A percentile compares a stretch with the other conserved stretches of the same genome.
phyloP scores from a whole-genome alignment of 2,113 vertebrate genomes.

The Ciconia stormi region DNA sequence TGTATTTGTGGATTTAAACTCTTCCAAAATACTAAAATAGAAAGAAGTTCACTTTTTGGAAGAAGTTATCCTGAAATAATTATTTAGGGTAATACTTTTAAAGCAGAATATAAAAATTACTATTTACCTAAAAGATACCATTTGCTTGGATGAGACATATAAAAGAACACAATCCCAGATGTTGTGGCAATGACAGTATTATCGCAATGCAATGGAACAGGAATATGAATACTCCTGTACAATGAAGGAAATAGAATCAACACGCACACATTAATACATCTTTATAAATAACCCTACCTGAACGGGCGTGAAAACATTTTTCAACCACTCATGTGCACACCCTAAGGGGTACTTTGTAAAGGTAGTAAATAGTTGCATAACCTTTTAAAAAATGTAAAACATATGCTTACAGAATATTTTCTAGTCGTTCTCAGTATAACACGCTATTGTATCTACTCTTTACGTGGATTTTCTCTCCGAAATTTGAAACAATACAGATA shows the following conservation, averaged over 20 bases:
- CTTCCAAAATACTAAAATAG: not conserved
- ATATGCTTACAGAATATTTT: accelerated
- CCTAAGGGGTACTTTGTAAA: not conserved
- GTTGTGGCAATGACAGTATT: not conserved
- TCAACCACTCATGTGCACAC: too few relatives aligned
- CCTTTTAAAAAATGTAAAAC: not conserved
- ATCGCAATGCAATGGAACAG: not conserved
- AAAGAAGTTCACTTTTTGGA: not conserved
- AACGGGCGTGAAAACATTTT: not conserved
- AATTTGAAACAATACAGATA: not conserved
- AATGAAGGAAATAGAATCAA: accelerated
- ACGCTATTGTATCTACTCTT: accelerated
- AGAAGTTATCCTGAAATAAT: not conserved
- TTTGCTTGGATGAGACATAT: not conserved
- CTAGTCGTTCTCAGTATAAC: not conserved
- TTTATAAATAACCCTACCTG: not conserved
- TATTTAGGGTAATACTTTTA: not conserved
- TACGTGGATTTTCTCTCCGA: not conserved
- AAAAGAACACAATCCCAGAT: not conserved
- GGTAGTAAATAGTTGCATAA: not conserved
- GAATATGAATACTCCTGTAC: not conserved
- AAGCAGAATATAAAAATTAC: not conserved
- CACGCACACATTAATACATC: accelerated
- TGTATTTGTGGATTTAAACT: not conserved
- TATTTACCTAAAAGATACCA: not conserved